Base-by-base conservation (phyloP, 1,140 invertebrate species). In the Potamilus streckersoni region DNA sequence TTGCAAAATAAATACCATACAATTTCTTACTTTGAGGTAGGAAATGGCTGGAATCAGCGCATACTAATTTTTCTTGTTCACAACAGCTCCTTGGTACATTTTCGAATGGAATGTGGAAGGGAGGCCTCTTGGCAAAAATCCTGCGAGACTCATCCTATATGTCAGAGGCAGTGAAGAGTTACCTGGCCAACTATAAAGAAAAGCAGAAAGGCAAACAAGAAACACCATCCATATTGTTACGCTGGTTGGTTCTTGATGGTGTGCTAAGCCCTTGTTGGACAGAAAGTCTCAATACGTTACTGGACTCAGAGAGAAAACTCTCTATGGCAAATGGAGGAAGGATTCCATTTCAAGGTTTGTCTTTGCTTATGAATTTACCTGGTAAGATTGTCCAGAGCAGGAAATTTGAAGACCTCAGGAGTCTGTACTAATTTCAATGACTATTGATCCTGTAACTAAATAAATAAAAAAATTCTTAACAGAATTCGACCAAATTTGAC, bases 191-290 rank as follows among this genome's bases (percentile, higher is more conserved):
- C 19, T 70, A 73, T 57, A 79, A 76, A 31, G 67, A 77, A 20
- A 81, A 76, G 56, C 66, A 70, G 14, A 83, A 86, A 58, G 74
- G 72, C n/a, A 83, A 84, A 55, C 71, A 59, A 23, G 86, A 87
- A 19, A 38, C 83, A 15, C 83, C 85, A 8, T 85, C 85, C 19
- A 69, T 83, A 6, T 73, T 89, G 17, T 64, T 85, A 8, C 82
- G 86, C 15, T 89, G 88, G 89, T 71, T 90, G 23, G 83, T 90
- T 1, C 69, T 90, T 59, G 89, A 90, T 78, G 89, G 89, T 13
- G 81, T 84, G 69, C 75, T 90, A 60, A 78, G 86, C 65, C 77
- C 84, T 14, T 64, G 69, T 4, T 89, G 88, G 88, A 85, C 84
- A 12, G 88, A 90, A 20, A 82, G 80, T 68, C 67, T 89, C 14